Percentiles rank a stretch among this genome's conserved stretches.
Conservation (phyloP, 2,888 invertebrate genomes). For the Hemicrepidius hirtus region DNA sequence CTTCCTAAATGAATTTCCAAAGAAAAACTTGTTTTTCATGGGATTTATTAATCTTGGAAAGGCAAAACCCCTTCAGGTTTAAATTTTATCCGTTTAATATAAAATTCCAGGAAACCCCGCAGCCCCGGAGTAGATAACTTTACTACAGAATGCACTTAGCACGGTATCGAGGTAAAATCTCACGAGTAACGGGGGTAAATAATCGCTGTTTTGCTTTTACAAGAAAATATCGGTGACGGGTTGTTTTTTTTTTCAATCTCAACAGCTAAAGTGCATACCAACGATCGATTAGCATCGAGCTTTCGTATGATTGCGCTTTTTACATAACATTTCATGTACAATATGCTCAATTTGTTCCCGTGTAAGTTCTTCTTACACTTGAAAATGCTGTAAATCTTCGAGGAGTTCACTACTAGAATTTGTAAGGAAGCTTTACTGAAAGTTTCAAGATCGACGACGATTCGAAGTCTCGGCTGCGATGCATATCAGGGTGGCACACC, state of each 20-base stretch:
- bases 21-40: conserved; percentile 8
- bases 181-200: conserved; percentile 14
- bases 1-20: conserved; percentile 19
- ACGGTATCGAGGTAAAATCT: background rate
- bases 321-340: conserved; percentile 15
- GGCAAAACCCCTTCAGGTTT: conserved; percentile 10
- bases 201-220: background rate
- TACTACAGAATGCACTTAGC: conserved; percentile 28
- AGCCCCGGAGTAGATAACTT: conserved; percentile 6
- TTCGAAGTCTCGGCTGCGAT: conserved; percentile 27
- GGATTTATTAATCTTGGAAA: conserved; percentile 12
- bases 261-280: no score
- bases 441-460: conserved; percentile 8
- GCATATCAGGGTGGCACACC: conserved; percentile 40
- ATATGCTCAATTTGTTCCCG: conserved; percentile 28
- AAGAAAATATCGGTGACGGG: background rate
- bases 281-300: background rate
- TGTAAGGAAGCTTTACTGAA: conserved; percentile 10
- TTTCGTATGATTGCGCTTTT: conserved; percentile 21
- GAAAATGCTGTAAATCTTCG: conserved; percentile 22
- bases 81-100: conserved; percentile 5
- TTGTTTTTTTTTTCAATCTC: background rate
- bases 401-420: conserved; percentile 21
- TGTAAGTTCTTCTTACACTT: conserved; percentile 19
- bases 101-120: background rate